These are phyloP conservation scores for Saguinus midas DNA, from an alignment of 2,113 vertebrate genomes.

Conservation along the genomic window DNA sequence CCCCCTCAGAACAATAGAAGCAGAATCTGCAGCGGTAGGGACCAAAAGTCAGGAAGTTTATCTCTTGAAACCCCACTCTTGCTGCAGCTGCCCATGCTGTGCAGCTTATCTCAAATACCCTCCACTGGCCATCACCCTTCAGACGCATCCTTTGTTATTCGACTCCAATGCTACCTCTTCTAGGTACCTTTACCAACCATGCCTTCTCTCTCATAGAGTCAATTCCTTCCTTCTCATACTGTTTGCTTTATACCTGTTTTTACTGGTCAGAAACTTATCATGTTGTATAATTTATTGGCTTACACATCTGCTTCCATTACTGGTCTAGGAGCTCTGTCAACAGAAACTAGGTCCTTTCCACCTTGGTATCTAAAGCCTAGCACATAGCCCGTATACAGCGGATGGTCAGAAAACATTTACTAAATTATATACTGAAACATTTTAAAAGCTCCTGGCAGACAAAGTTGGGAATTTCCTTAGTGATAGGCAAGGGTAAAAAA, in stretches of 20 bases:
- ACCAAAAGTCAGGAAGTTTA: not conserved
- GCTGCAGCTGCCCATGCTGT: rapidly evolving
- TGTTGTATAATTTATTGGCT: not conserved
- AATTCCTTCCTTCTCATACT: not conserved
- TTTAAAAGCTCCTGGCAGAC: not conserved
- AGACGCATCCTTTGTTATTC: not conserved
- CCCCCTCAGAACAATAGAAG: not conserved
- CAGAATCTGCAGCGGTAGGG: not conserved
- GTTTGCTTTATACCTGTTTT: not conserved
- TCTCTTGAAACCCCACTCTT: not conserved
- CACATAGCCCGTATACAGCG: not conserved
- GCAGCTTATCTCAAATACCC: not conserved
- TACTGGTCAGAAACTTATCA: not conserved
- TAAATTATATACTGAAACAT: not conserved
- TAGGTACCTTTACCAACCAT: not conserved
- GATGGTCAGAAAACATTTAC: not conserved
- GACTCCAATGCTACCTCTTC: not conserved
- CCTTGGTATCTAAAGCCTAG: not conserved
- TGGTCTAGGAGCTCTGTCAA: not conserved
- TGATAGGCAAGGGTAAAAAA: not conserved
- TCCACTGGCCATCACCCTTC: not conserved
- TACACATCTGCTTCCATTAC: not conserved
- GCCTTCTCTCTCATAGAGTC: not conserved
- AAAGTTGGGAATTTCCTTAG: not conserved
- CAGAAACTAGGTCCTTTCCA: not conserved